A percentile compares a stretch with the other conserved stretches of the same genome.
Evolutionary conservation across 2,113 vertebrate species (phyloP).

Genomic region (Nesoenas mayeri): DNA sequence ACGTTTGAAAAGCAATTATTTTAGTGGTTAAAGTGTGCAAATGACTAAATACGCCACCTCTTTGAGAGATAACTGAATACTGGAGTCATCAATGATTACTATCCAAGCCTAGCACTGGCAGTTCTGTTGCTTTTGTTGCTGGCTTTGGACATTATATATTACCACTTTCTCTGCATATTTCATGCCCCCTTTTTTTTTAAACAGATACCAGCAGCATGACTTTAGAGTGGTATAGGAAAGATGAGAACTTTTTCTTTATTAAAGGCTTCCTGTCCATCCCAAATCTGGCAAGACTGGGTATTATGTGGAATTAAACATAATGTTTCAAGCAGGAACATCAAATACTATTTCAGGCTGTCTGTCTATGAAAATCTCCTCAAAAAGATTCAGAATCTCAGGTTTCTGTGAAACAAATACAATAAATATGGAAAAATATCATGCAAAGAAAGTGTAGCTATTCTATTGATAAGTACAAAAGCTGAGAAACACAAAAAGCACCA

Average conservation of each 20-base stretch:
- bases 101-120: slow-evolving; percentile 2
- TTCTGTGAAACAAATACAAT: neutral
- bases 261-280: neutral
- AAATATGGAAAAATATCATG: neutral
- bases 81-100: neutral
- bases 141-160: neutral
- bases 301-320: neutral
- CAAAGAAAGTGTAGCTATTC: neutral
- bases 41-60: neutral
- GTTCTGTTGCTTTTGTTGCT: slow-evolving; percentile 20
- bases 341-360: neutral
- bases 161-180: neutral
- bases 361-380: neutral
- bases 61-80: neutral
- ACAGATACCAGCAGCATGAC: neutral
- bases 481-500: slow-evolving; percentile 32
- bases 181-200: neutral
- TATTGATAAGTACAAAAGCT: slow-evolving; percentile 52
- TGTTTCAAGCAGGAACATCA: neutral
- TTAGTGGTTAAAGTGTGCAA: slow-evolving; percentile 13
- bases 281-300: neutral
- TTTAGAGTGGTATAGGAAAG: neutral
- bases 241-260: neutral
- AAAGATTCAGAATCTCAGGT: neutral
- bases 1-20: neutral